Evolutionary conservation across 2,797 vertebrate species (phyloP).

Genomic region (Rhabdophis nuchalis): DNA sequence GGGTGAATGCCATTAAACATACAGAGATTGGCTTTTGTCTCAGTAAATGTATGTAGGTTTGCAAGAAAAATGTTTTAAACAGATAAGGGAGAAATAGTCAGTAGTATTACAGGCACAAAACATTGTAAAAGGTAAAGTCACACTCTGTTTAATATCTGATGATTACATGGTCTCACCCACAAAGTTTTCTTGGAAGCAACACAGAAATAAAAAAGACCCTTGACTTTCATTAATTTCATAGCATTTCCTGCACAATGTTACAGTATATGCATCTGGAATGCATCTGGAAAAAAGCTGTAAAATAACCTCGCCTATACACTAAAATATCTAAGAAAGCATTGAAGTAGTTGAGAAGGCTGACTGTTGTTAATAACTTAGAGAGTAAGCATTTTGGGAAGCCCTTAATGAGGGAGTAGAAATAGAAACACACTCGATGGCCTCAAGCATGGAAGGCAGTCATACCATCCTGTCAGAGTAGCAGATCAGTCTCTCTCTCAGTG

Average conservation of each 20-base stretch:
- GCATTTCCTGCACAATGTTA: neutral
- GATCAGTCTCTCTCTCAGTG: conserved; percentile 42
- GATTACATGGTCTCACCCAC: neutral
- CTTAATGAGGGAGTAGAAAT: conserved; percentile 65
- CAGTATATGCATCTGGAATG: neutral
- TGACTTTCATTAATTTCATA: neutral
- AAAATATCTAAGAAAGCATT: conserved; percentile 46
- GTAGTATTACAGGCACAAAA: neutral
- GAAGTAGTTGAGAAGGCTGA: neutral
- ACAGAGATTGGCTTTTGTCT: neutral
- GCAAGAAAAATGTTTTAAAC: neutral
- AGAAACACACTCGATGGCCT: conserved; percentile 70
- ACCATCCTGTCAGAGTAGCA: conserved; percentile 29
- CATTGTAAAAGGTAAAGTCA: neutral
- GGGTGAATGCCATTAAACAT: neutral
- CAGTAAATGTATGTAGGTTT: neutral
- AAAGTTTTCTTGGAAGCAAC: neutral
- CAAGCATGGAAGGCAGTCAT: conserved; percentile 67
- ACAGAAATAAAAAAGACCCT: neutral
- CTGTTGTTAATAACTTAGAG: conserved; percentile 61
- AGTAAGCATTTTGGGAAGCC: conserved; percentile 60
- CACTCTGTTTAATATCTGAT: neutral
- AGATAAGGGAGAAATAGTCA: neutral
- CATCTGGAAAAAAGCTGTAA: no score
- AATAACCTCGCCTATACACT: conserved; percentile 31